Conservation (phyloP, 2,797 vertebrate genomes). For the Discoglossus pictus region DNA sequence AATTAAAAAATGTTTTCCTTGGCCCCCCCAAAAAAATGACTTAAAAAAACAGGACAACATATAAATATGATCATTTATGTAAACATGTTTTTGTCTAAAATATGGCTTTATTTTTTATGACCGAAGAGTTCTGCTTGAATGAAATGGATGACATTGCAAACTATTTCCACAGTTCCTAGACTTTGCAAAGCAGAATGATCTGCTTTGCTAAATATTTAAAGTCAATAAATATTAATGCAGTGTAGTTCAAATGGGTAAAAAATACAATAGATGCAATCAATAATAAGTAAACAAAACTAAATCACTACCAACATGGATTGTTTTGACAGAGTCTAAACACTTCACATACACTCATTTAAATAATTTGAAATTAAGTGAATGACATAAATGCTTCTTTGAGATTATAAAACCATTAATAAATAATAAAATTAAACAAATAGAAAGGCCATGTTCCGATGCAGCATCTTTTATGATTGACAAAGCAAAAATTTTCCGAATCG, state of each 20-base stretch:
- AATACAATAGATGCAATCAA: slow-evolving; percentile 42
- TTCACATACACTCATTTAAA: slow-evolving; percentile 6
- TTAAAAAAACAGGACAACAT: not conserved
- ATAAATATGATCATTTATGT: not conserved
- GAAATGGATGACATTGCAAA: not conserved
- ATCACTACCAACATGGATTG: slow-evolving; percentile 19
- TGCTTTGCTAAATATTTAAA: slow-evolving; percentile 34
- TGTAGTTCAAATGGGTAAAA: slow-evolving; percentile 31
- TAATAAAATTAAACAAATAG: too few species aligned
- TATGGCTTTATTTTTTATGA: too few species aligned
- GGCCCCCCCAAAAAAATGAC: not conserved
- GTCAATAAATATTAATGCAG: slow-evolving; percentile 44
- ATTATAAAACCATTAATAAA: too few species aligned
- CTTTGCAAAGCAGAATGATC: not conserved
- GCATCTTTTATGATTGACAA: too few species aligned
- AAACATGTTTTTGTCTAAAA: not conserved
- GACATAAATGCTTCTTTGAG: slow-evolving; percentile 1
- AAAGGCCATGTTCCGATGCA: too few species aligned
- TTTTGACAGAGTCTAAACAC: slow-evolving; percentile 19
- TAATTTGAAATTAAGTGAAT: not conserved
- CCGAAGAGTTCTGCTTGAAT: too few species aligned
- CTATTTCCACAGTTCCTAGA: slow-evolving; percentile 7
- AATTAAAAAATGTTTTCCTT: not conserved
- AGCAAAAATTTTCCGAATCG: too few species aligned
- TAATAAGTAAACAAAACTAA: slow-evolving; percentile 43